phyloP scores from a whole-genome alignment of 2,797 vertebrate species.

The Hippocampus kuda region DNA sequence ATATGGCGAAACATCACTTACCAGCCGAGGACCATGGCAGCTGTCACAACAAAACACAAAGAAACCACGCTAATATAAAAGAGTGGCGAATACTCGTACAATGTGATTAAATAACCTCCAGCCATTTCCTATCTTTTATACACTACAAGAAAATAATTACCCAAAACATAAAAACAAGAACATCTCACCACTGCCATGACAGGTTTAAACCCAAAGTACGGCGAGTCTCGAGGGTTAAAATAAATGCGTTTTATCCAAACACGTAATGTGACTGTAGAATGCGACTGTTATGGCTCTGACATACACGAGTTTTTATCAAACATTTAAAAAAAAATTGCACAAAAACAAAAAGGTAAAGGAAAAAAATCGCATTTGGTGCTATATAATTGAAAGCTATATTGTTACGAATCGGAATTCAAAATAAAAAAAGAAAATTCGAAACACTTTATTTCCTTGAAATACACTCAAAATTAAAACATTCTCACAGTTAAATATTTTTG shows the following conservation, averaged over 20 bases:
- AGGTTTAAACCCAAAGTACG: not conserved
- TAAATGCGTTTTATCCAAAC: not conserved
- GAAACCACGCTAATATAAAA: constrained; percentile 85
- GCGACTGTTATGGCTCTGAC: too few relatives aligned
- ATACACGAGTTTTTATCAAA: too few relatives aligned
- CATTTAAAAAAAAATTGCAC: too few relatives aligned
- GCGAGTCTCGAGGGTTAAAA: not conserved
- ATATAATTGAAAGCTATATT: not conserved
- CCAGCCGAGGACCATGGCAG: constrained; percentile 84
- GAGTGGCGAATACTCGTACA: constrained; percentile 87
- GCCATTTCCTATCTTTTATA: constrained; percentile 62
- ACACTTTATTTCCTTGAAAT: not conserved
- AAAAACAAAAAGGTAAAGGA: too few relatives aligned
- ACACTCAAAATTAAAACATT: not conserved
- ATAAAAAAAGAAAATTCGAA: not conserved
- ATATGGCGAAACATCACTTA: constrained; percentile 50
- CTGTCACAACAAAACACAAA: constrained; percentile 86
- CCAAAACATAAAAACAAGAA: constrained; percentile 4
- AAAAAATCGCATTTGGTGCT: too few relatives aligned
- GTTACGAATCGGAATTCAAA: not conserved
- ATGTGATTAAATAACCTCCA: constrained; percentile 75
- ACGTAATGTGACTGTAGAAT: too few relatives aligned
- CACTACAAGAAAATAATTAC: too few relatives aligned
- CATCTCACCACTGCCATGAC: constrained; percentile 23
- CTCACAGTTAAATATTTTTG: not conserved